Percentiles rank a stretch among this genome's conserved stretches.
These are phyloP conservation scores for Poecile montanus DNA, from an alignment of 2,797 vertebrate species.

Conservation along the genomic window DNA sequence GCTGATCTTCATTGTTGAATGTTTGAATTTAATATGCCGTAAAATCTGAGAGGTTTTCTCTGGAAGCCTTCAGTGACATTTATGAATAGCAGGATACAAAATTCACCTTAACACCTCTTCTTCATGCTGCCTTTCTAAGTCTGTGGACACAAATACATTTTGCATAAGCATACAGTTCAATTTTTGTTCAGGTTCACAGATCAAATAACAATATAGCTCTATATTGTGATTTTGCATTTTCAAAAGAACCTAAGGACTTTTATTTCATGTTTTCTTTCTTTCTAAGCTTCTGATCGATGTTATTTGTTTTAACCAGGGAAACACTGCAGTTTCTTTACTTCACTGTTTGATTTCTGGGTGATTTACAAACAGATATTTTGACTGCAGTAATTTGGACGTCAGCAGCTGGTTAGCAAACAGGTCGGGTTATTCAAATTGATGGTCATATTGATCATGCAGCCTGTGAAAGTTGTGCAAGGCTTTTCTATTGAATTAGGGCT, in stretches of 20 bases:
- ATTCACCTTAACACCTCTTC: background rate
- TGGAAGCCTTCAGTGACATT: background rate
- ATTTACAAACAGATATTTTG: background rate
- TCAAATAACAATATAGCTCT: background rate
- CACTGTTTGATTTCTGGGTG: background rate
- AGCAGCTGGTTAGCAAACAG: constrained; percentile 19
- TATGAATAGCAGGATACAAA: background rate
- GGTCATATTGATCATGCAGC: background rate
- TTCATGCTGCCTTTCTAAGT: background rate
- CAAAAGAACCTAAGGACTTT: background rate
- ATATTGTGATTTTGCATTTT: background rate
- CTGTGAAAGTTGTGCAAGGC: background rate
- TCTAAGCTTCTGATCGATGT: background rate
- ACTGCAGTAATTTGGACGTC: background rate
- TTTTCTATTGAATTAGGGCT: background rate
- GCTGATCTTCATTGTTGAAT: background rate
- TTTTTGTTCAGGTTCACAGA: background rate
- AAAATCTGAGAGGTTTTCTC: background rate
- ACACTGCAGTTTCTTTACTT: background rate
- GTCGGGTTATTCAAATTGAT: background rate
- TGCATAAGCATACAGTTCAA: background rate
- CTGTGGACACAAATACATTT: background rate
- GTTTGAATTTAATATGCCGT: background rate
- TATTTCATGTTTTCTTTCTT: background rate
- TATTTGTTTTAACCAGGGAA: constrained; percentile 3